Evolutionary conservation across 2,113 vertebrate genomes (phyloP).

Genomic region (Gadus chalcogrammus): DNA sequence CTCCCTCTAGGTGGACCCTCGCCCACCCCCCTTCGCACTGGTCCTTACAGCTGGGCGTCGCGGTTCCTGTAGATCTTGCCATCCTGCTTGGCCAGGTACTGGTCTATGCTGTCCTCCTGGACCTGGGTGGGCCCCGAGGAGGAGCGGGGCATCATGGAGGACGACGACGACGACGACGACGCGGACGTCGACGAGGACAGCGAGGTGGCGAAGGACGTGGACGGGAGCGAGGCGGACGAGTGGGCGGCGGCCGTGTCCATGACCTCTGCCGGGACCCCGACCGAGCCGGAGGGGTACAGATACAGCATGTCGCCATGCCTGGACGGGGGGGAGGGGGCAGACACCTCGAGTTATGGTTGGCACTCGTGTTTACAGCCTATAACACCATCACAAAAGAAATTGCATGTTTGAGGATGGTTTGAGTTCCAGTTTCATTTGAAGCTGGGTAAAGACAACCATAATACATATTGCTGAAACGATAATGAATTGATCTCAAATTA

Average conservation of each 20-base stretch:
- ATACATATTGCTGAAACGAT: too few relatives aligned
- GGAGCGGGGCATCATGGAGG: slow-evolving; percentile 66
- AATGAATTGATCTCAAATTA: too few relatives aligned
- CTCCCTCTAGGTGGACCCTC: too few relatives aligned
- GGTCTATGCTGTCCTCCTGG: slow-evolving; percentile 93
- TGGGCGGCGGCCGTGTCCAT: slow-evolving; percentile 85
- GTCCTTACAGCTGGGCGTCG: slow-evolving; percentile 91
- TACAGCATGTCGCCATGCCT: slow-evolving; percentile 97
- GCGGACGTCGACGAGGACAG: slow-evolving; percentile 53
- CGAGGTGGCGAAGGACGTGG: slow-evolving; percentile 39
- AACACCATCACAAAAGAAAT: too few relatives aligned
- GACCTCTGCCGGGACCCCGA: slow-evolving; percentile 83
- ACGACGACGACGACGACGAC: slow-evolving; percentile 42
- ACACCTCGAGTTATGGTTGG: too few relatives aligned
- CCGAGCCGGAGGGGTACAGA: slow-evolving; percentile 81
- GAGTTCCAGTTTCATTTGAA: too few relatives aligned
- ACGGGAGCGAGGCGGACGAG: slow-evolving; percentile 60
- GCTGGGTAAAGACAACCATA: too few relatives aligned
- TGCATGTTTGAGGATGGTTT: too few relatives aligned
- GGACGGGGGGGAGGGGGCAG: not conserved
- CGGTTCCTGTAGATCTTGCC: slow-evolving; percentile 93
- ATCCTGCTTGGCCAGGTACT: slow-evolving; percentile 91
- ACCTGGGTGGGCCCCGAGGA: slow-evolving; percentile 73
- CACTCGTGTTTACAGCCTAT: too few relatives aligned
- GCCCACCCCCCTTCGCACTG: too few relatives aligned